Evolutionary conservation across 2,888 invertebrate genomes (phyloP), one percentile per base, ranked within the genome.

Genomic region (Aphodius sticticus): DNA sequence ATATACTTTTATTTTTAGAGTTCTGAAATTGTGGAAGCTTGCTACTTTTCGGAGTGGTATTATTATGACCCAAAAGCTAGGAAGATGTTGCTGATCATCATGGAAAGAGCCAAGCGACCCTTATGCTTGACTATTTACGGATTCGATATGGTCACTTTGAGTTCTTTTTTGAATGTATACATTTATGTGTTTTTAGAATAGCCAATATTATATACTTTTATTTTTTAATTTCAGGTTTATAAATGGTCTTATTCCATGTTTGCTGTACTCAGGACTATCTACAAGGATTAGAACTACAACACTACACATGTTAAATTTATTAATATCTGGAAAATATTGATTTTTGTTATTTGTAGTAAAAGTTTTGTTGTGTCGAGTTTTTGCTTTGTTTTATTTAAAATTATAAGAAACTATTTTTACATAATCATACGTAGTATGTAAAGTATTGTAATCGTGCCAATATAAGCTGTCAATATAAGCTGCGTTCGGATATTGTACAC

Each of bases 231-330:
- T 78, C 69, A 78, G 78, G 69, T 78, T 37, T 69, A 69, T 26
- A 16, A 69, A 78, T 78, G 74, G 78, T 72, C 78, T 6, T 78
- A 78, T 26, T 78, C 78, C 35, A 38, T 72, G 5, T 78, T 78
- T 74, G 72, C 78, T 6, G 72, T 78, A 16, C 38, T 78, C 16
- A 74, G 74, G 7, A 72, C 35, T 7, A 53, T 53, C 26, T 78
- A 78, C n/a, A 26, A 26, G 26, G 26, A 26, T 26, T 26, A 26
- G 26, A 26, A 26, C 26, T 26, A 26, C 2, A 26, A 26, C 3
- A 26, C 3, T 26, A 3, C 26, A 26, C 1, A 26, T 26, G 26
- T 26, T 26, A 26, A 3, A 26, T 26, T 26, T 3, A 26, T 26
- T 26, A 26, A 26, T 26, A 2, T 3, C 1, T 26, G 2, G 26